Evolutionary conservation across 2,797 vertebrate species (phyloP).

Genomic region (Centroberyx gerrardi): DNA sequence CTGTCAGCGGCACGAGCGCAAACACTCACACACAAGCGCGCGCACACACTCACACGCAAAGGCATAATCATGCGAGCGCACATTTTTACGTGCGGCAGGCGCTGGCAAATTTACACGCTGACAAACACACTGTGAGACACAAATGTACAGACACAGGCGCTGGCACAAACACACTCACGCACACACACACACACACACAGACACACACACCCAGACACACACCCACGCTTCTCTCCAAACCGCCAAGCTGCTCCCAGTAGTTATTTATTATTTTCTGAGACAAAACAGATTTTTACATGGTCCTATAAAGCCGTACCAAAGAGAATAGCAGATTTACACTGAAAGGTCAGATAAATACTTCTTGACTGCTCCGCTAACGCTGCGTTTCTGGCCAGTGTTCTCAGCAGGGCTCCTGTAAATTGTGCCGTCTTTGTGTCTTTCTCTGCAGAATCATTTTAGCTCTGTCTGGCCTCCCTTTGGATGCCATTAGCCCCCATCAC

Average conservation of each 20-base stretch:
- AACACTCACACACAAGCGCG: slow-evolving; percentile 23
- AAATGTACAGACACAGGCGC: slow-evolving; percentile 26
- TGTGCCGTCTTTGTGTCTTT: slow-evolving; percentile 55
- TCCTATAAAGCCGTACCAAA: slow-evolving; percentile 38
- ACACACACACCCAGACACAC: slow-evolving; percentile 33
- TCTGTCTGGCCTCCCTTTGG: slow-evolving; percentile 49
- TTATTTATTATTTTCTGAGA: slow-evolving; percentile 55
- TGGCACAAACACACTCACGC: not conserved
- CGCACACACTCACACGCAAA: slow-evolving; percentile 29
- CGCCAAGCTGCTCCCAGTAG: slow-evolving; percentile 40
- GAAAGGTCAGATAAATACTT: slow-evolving; percentile 59
- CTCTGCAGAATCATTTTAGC: slow-evolving; percentile 55
- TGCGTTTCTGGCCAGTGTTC: slow-evolving; percentile 21
- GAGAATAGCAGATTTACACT: slow-evolving; percentile 50
- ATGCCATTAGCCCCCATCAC: slow-evolving; percentile 62
- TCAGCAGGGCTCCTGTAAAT: slow-evolving; percentile 46
- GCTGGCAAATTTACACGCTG: not conserved
- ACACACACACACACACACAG: not conserved
- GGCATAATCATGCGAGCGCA: slow-evolving; percentile 17
- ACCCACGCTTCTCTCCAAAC: slow-evolving; percentile 31
- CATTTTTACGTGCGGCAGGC: slow-evolving; percentile 5
- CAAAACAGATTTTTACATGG: slow-evolving; percentile 47
- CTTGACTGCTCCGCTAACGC: slow-evolving; percentile 44
- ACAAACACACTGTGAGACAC: not conserved
- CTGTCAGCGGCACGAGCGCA: slow-evolving; percentile 44